Conservation (phyloP, 2,113 vertebrate species). For the Cochlearius cochlearius region DNA sequence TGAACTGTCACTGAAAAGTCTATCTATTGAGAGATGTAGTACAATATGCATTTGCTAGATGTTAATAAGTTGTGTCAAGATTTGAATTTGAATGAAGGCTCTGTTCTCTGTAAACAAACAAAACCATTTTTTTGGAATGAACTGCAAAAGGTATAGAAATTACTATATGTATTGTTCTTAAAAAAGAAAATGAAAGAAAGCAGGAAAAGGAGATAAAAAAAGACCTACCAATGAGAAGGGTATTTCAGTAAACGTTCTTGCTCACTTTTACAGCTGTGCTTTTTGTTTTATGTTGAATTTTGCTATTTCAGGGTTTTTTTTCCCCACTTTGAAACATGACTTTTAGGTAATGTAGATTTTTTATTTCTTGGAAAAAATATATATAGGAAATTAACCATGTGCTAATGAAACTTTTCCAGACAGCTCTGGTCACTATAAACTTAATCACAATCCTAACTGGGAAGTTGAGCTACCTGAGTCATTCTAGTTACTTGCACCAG, state of each 20-base stretch:
- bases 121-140: not conserved
- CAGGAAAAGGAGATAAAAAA: not conserved
- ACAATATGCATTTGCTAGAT: not conserved
- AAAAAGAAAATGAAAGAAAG: not conserved
- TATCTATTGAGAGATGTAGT: not conserved
- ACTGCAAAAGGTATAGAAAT: not conserved
- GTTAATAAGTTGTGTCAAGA: not conserved
- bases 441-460: not conserved
- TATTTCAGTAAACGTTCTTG: not conserved
- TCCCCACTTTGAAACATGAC: not conserved
- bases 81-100: not conserved
- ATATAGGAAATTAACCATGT: not conserved
- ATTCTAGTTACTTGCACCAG: not conserved
- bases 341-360: not conserved
- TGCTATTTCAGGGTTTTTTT: not conserved
- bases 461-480: not conserved
- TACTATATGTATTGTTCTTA: not conserved
- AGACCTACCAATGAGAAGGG: not conserved
- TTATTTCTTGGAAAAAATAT: not conserved
- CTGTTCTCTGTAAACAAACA: not conserved
- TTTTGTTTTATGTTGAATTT: not conserved
- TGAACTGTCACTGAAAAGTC: not conserved
- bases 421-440: not conserved
- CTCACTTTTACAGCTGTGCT: not conserved
- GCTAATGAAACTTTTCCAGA: not conserved